phyloP scores from a whole-genome alignment of 2,797 vertebrate genomes.

The Pangasius mekongensis region DNA sequence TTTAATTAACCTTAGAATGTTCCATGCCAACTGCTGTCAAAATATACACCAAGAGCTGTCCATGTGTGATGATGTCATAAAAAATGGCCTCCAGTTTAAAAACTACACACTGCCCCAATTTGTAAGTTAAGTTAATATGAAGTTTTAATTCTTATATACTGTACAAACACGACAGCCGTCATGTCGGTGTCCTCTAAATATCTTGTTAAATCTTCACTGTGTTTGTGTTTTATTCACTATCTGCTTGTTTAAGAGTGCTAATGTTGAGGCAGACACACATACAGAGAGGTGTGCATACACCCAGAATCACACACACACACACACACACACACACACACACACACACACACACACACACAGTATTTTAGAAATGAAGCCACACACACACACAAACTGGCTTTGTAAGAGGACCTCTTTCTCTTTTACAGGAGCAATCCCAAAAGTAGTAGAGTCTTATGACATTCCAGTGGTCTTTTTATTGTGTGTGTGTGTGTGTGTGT shows the following conservation, averaged over 20 bases:
- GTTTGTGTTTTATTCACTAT: background rate
- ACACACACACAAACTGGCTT: background rate
- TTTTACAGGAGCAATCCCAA: background rate
- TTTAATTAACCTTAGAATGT: too few species aligned
- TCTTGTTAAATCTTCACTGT: background rate
- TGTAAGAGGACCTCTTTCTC: background rate
- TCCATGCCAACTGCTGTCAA: too few species aligned
- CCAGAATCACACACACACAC: background rate
- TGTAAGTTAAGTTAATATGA: background rate
- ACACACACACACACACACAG: slow-evolving; percentile 9
- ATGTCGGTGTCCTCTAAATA: too few species aligned
- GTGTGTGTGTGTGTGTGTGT: background rate
- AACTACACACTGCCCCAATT: background rate
- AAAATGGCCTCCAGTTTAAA: background rate
- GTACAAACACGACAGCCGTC: too few species aligned
- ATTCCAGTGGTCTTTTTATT: slow-evolving; percentile 1
- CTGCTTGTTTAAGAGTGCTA: background rate
- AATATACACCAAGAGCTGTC: background rate
- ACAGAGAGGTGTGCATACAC: too few species aligned
- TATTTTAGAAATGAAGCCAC: background rate
- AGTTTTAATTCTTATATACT: too few species aligned
- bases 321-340: background rate
- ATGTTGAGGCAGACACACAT: background rate
- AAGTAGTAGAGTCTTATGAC: background rate
- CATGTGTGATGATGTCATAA: background rate